Evolutionary conservation across 1,140 invertebrate species (phyloP), one percentile per base, ranked within the genome.

Genomic region (Camponotus pennsylvanicus): DNA sequence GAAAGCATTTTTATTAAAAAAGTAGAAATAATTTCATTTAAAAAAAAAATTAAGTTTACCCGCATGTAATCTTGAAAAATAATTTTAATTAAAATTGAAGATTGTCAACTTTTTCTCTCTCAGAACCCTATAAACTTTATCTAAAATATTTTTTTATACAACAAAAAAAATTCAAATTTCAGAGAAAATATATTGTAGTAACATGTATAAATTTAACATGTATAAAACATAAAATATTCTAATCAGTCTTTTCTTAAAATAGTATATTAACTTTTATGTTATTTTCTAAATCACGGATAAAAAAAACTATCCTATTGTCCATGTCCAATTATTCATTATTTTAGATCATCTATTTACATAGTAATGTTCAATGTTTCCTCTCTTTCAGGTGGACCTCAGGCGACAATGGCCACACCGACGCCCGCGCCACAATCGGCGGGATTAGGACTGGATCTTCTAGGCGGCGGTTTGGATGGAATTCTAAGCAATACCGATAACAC

Each of bases 381-480:
- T 27, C 6, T 70, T 73, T 5, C n/a, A 95, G 95, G 95, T 86
- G 95, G 94, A 18, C 92, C 27, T 27, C 27, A 27, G 1, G 27
- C 96, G 34, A 93, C 96, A 13, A 91, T 95, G 40, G 95, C 96
- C 57, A 95, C 96, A 69, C 95, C 96, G 55, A 91, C 95, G 57
- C 94, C 96, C 70, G 88, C 95, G 88, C 88, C 93, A 7, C 91
- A 93, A 32, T 49, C 79, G 1, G 85, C 92, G 83, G 98, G 98
- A 87, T 96, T 98, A 87, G 97, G 98, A 67, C 95, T 99, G 9
- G 98, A 99, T 93, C 97, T 97, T 87, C 95, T 99, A 83, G 97
- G 98, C 89, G 96, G 96, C 92, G 93, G 67, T 71, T 92, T 94
- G 40, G 95, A 93, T 49, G 90, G 92, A 75, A 94, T 95, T 78